Evolutionary conservation across 2,797 vertebrate species (phyloP), one percentile per base, ranked within the genome.

Genomic region (Morus bassanus): DNA sequence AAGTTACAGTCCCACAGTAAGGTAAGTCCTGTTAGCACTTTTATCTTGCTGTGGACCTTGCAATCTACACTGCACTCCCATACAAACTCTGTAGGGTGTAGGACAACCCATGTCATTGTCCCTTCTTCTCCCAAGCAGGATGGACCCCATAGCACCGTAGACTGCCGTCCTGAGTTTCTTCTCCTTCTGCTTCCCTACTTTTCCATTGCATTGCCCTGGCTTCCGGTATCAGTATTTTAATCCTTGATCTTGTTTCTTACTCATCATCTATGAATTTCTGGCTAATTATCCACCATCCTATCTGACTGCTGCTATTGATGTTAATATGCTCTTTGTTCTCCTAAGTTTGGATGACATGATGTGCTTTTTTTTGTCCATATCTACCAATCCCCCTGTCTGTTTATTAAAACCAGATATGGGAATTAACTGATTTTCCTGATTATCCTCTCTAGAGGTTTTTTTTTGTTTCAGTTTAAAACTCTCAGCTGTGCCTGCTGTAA

Each of bases 321-420:
- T 86, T 85, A 80, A 45, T 65, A 33, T 25, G 33, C 19, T 64
- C 76, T 85, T 94, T 89, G 45, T 75, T 88, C 57, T 72, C 53
- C 35, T 24, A 46, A 60, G 37, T 89, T 93, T 85, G 54, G 75
- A 35, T 93, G 69, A 57, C 46, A 77, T 28, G 69, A 18, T 23
- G 33, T 67, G 39, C n/a, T 60, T 87, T 93, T 50, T 92, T 82
- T 69, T 68, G 53, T 72, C 69, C 33, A 51, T 18, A 0, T 85
- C 89, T 89, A 91, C 87, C 37, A 89, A 31, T 77, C 33, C 6
- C 4, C 13, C 46, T 39, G 10, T 46, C 53, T 57, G 35, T 63
- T 95, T 96, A 75, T 88, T 94, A 77, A 93, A 94, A 67, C 25
- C 56, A 91, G 56, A 75, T 89, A 50, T 88, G 35, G 41, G 41